Evolutionary conservation across 2,797 vertebrate genomes (phyloP), one percentile per base, ranked within the genome.

Genomic region (Carcharodon carcharias): DNA sequence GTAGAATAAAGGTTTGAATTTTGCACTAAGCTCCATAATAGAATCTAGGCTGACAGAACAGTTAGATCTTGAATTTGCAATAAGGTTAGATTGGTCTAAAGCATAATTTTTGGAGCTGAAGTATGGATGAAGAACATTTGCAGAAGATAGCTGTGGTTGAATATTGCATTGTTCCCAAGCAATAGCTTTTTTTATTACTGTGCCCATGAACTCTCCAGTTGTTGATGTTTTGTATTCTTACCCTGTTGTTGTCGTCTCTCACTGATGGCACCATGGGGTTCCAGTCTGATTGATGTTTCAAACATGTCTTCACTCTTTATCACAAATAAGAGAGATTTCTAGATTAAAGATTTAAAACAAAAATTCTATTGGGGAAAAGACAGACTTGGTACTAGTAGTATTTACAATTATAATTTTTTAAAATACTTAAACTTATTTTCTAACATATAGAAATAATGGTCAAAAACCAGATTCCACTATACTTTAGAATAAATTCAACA

Each of bases 281-380:
- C 35, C 35, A 93, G 61, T 40, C 16, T 67, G 61, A 93, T 21
- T 23, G 91, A 93, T 63, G 93, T 67, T 93, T 93, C 58, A 21
- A 93, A 93, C 50, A 89, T 56, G 58, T 93, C 91, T 93, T 93
- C 91, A 65, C 35, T 93, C 31, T 63, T 93, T n/a, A 63, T 63
- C 91, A 93, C 91, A 65, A 77, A 77, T 35, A 77, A n/a, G 73
- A n/a, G 73, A 21, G 56, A 91, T 93, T 93, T 93, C 91, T 93
- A 14, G 61, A 65, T 93, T 31, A 63, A 63, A 45, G n/a, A 45
- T 23, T 93, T 45, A 67, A 93, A 40, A 16, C 6, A 54, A 92
- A 92, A 89, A 87, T 54, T 87, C 45, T 87, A 54, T 28, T 87
- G 82, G 82, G 18, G 45, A 54, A 87, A 50, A 28, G 82, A 87